Percentiles rank a stretch among this genome's conserved stretches.
Evolutionary conservation across 2,797 vertebrate species (phyloP).

Genomic region (Hylomyscus alleni): DNA sequence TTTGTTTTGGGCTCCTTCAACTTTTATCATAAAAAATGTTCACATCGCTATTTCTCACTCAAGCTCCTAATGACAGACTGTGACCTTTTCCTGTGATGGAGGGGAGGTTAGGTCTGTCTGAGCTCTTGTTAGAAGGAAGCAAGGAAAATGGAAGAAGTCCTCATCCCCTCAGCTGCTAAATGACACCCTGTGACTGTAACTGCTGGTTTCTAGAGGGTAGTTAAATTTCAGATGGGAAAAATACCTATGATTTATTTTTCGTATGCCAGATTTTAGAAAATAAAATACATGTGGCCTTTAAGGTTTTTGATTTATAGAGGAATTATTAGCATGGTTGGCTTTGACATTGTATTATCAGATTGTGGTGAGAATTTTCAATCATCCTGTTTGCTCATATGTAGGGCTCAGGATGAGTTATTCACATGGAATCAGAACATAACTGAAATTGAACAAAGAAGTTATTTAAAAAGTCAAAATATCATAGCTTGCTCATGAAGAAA

Average conservation of each 20-base stretch:
- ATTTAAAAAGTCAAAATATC: background rate
- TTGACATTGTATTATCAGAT: slow-evolving; percentile 70
- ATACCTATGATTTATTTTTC: slow-evolving; percentile 85
- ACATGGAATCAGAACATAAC: background rate
- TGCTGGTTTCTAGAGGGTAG: slow-evolving; percentile 86
- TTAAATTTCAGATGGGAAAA: slow-evolving; percentile 85
- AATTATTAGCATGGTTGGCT: slow-evolving; percentile 77
- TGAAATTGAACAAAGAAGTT: slow-evolving; percentile 31
- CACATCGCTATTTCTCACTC: slow-evolving; percentile 78
- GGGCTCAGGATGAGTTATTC: background rate
- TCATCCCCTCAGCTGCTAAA: slow-evolving; percentile 82
- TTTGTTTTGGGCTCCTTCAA: slow-evolving; percentile 76
- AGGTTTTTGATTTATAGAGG: slow-evolving; percentile 71
- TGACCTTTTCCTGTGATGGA: slow-evolving; percentile 84
- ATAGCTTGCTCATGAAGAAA: background rate
- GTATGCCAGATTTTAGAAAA: slow-evolving; percentile 79
- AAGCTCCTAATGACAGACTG: slow-evolving; percentile 85
- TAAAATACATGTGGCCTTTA: slow-evolving; percentile 86
- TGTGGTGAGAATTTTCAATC: slow-evolving; percentile 79
- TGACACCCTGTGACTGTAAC: slow-evolving; percentile 82
- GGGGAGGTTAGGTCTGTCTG: slow-evolving; percentile 2
- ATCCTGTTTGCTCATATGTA: slow-evolving; percentile 63
- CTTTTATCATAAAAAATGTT: slow-evolving; percentile 77
- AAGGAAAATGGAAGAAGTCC: slow-evolving; percentile 78
- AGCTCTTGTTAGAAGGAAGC: slow-evolving; percentile 81